phyloP scores from a whole-genome alignment of 2,888 invertebrate genomes.

The Ariolimax columbianus region DNA sequence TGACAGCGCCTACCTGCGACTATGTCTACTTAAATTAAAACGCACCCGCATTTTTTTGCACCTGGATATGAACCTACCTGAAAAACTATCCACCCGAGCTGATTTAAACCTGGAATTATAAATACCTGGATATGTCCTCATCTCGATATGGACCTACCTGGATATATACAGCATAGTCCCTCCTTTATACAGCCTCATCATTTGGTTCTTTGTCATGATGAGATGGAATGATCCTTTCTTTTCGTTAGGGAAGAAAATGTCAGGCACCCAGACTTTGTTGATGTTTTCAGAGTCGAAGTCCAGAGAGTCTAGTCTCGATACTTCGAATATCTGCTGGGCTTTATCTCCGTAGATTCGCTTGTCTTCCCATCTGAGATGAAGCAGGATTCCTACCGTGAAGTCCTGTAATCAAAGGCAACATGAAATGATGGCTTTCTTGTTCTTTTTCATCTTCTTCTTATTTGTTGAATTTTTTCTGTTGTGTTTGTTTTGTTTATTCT shows the following conservation, averaged over 20 bases:
- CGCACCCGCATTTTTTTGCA: no score
- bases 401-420: constrained; percentile 63
- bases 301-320: constrained; percentile 84
- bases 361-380: constrained; percentile 69
- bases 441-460: no score
- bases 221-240: constrained; percentile 95
- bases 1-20: no score
- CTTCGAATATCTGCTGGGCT: constrained; percentile 49
- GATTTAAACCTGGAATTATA: no score
- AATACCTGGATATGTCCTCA: not conserved
- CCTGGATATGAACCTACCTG: no score
- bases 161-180: constrained; percentile 97
- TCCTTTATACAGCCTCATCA: constrained; percentile 95
- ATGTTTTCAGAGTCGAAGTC: constrained; percentile 84
- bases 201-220: constrained; percentile 97
- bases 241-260: constrained; percentile 97
- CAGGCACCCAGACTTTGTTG: constrained; percentile 98
- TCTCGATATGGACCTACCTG: constrained; percentile 81
- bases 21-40: no score
- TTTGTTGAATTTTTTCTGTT: no score
- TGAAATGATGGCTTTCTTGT: no score
- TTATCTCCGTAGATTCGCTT: constrained; percentile 49
- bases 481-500: no score
- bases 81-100: no score
- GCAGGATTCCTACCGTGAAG: constrained; percentile 67